Percentiles rank a stretch among this genome's conserved stretches.
Evolutionary conservation across 2,797 vertebrate species (phyloP).

Genomic region (Microtus obscurus): DNA sequence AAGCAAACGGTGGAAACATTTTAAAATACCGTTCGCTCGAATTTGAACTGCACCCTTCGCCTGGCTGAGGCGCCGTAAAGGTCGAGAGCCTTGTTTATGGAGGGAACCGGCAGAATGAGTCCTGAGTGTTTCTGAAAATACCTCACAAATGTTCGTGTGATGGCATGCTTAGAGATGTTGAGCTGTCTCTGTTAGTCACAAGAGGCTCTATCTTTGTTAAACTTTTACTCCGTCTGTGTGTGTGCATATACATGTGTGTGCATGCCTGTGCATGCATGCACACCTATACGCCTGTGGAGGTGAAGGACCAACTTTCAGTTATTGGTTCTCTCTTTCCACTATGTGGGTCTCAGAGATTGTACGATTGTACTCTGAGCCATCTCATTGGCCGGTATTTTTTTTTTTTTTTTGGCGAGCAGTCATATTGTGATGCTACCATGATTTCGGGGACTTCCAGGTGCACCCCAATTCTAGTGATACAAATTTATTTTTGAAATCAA

Average conservation of each 20-base stretch:
- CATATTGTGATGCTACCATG: conserved; percentile 20
- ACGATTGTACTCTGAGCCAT: background rate
- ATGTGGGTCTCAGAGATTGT: background rate
- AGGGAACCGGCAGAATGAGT: conserved; percentile 9
- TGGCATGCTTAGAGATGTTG: conserved; percentile 20
- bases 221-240: background rate
- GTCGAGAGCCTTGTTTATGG: conserved; percentile 42
- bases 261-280: background rate
- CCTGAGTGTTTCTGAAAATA: conserved; percentile 54
- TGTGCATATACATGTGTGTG: background rate
- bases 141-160: conserved; percentile 52
- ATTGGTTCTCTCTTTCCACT: background rate
- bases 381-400: background rate
- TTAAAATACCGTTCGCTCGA: conserved; percentile 43
- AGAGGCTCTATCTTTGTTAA: background rate
- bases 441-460: conserved; percentile 30
- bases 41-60: conserved; percentile 58
- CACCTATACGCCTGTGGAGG: background rate
- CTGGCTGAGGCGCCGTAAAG: conserved; percentile 6
- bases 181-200: background rate
- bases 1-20: background rate
- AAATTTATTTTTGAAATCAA: conserved; percentile 62
- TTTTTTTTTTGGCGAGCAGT: background rate
- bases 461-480: conserved; percentile 48
- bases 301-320: background rate